Conservation (phyloP, 2,888 invertebrate species). For the Fragum fragum region DNA sequence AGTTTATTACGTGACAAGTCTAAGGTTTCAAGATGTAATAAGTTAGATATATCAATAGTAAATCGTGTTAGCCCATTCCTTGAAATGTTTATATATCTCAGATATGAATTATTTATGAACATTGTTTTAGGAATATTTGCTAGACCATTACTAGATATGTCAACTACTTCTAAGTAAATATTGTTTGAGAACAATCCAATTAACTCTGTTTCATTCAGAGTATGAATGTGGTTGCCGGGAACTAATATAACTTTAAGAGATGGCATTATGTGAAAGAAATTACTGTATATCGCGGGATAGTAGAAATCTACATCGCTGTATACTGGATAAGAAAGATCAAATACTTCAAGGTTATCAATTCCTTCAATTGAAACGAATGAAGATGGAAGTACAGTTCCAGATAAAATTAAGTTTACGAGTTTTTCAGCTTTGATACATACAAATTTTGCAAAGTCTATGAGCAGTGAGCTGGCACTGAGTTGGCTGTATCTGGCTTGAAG, state of each 20-base stretch:
- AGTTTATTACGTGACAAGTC: not conserved
- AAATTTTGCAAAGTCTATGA: not conserved
- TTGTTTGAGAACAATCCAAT: not conserved
- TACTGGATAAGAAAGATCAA: conserved; percentile 4
- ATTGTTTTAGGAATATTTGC: not conserved
- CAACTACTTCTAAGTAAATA: not conserved
- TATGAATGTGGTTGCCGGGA: not conserved
- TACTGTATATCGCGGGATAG: not conserved
- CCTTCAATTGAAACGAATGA: conserved; percentile 1
- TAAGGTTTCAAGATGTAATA: not conserved
- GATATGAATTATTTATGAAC: not conserved
- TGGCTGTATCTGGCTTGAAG: not conserved
- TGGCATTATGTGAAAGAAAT: not conserved
- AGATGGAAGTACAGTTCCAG: not conserved
- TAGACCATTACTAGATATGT: not conserved
- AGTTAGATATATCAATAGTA: not conserved
- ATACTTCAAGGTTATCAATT: not conserved
- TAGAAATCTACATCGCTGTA: not conserved
- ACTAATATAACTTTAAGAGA: not conserved
- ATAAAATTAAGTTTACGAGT: not conserved
- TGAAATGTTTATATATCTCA: not conserved
- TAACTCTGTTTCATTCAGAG: not conserved
- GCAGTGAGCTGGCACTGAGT: not conserved
- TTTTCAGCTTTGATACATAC: not conserved
- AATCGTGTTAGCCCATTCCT: not conserved